A percentile compares a stretch with the other conserved stretches of the same genome.
phyloP scores from a whole-genome alignment of 2,797 vertebrate genomes.

The Myotis vivesi region DNA sequence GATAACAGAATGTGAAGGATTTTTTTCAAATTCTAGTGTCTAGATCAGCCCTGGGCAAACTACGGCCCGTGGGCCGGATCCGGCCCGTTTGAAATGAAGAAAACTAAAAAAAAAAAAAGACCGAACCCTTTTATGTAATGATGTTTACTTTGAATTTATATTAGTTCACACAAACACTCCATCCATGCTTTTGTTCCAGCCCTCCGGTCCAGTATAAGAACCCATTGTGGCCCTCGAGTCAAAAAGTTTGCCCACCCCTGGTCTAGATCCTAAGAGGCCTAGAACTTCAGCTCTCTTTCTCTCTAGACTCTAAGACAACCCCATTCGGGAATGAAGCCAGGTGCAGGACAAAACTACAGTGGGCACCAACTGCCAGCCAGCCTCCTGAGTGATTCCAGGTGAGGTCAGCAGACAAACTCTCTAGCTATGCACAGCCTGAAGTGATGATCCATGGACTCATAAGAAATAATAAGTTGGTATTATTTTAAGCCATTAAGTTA shows the following conservation, averaged over 20 bases:
- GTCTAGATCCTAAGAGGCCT: neutral
- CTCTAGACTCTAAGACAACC: neutral
- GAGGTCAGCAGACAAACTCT: neutral
- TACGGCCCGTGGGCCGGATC: too few relatives aligned
- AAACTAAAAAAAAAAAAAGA: too few relatives aligned
- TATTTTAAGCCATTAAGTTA: constrained; percentile 29
- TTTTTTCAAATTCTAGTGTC: neutral
- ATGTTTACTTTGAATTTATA: too few relatives aligned
- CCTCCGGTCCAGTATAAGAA: too few relatives aligned
- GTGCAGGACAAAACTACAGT: neutral
- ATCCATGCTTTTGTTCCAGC: too few relatives aligned
- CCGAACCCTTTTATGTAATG: too few relatives aligned
- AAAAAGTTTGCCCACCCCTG: too few relatives aligned
- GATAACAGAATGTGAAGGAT: neutral
- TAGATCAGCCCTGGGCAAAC: neutral
- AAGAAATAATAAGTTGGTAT: neutral
- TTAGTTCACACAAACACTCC: too few relatives aligned
- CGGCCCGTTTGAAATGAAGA: too few relatives aligned
- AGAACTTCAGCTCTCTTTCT: neutral
- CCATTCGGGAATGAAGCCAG: accelerated
- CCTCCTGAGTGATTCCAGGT: neutral
- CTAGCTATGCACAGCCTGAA: neutral
- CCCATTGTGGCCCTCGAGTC: too few relatives aligned
- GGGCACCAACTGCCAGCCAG: neutral
- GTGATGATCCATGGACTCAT: neutral